phyloP scores from a whole-genome alignment of 2,113 vertebrate genomes.

The Dicentrarchus labrax region DNA sequence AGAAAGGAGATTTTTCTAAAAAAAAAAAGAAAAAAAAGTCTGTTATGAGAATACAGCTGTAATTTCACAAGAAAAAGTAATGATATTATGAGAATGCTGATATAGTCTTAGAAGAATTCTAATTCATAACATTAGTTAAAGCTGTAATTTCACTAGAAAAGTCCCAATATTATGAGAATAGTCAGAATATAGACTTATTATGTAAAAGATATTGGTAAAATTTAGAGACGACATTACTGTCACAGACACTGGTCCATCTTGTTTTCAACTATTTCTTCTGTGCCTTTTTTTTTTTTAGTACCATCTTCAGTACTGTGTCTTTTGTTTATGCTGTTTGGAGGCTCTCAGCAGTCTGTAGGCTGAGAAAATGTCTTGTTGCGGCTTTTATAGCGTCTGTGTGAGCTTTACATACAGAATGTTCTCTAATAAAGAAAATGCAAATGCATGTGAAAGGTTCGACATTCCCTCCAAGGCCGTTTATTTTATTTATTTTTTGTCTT shows the following conservation, averaged over 20 bases:
- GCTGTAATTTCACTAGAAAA: neutral
- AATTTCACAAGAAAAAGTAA: no score
- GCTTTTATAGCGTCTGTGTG: constrained; percentile 7
- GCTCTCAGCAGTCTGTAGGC: neutral
- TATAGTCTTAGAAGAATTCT: no score
- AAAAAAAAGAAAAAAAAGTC: neutral
- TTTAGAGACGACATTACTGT: neutral
- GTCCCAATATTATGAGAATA: neutral
- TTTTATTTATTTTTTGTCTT: constrained; percentile 2
- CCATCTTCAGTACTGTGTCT: no score
- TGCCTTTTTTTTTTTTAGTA: no score
- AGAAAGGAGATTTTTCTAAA: no score
- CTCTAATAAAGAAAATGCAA: neutral
- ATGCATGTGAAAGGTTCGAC: constrained; percentile 16
- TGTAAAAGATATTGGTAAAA: neutral
- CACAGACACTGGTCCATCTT: neutral
- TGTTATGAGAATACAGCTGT: no score
- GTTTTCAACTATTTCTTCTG: no score
- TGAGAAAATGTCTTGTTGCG: neutral
- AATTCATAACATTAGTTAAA: neutral
- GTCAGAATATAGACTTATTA: neutral
- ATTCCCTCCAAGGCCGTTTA: constrained; percentile 26
- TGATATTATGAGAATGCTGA: no score
- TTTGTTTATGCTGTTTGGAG: neutral
- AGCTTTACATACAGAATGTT: neutral